Evolutionary conservation across 2,888 invertebrate genomes (phyloP), one percentile per base, ranked within the genome.

Genomic region (Euzetes globulus): DNA sequence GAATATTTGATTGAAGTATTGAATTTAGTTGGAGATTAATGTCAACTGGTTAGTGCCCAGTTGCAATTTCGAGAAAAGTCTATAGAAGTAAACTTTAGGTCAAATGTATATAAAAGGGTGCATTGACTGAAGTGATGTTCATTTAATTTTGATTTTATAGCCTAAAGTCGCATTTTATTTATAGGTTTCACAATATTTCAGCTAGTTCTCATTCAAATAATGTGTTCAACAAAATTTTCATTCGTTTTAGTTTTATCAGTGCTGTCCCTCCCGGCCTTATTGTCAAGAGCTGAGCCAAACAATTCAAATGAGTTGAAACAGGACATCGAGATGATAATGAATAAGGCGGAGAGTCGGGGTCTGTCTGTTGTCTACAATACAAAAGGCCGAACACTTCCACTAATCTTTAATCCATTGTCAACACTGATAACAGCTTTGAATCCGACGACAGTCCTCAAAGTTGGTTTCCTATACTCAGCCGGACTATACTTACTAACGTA

Each of bases 331-430:
- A 7, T 3, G 27, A 60, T 68, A 4, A 68, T 68, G 68, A 45
- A 4, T 41, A 45, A 41, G 11, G 68, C 68, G 1, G 68, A 68
- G 25, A 19, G 25, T 22, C 45, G 6, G 13, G 68, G 68, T 19
- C 27, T 68, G 19, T 68, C 68, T 13, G 68, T 68, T 11, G 68
- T 41, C 1, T 68, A 41, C 45, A 68, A 68, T 37, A 68, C 19
- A 0, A 68, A 41, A 19, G 68, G 68, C 25, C 68, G 68, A 29
- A 15, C 22, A 11, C n/a, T 68, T 7, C 68, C 68, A 41, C 33
- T 68, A 11, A 22, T 68, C 7, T 68, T 68, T 45, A 68, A 41
- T 29, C 68, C 68, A 15, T 15, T 68, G 22, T 19, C 41, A 11
- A 19, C 17, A 33, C 13, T 45, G 11, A 5, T 68, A 41, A 41